Base-by-base conservation (phyloP, 2,113 vertebrate genomes). In the Talpa occidentalis region DNA sequence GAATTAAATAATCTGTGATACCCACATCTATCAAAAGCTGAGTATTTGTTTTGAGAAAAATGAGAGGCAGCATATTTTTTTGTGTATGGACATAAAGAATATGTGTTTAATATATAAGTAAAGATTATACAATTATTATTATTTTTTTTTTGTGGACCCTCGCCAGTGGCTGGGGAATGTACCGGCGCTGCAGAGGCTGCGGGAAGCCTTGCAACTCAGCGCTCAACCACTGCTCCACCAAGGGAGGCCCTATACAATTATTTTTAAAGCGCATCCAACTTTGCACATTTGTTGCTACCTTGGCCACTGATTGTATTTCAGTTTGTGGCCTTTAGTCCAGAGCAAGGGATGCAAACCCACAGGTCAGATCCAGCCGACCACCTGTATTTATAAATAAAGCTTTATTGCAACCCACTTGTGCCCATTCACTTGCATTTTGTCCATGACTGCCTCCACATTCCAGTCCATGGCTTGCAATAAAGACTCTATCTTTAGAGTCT, bases 31-130 rank as follows among this genome's bases (percentile, higher is more conserved):
- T 59, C 8, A 24, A 56, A 69, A 82, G 17, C 35, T 22, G 90
- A 72, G 69, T 89, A 26, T 40, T 54, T 87, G 17, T 70, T 76
- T 81, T 44, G 84, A 24, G 26, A 81, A 47, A 91, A 93, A 64
- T 59, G 22, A 88, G 21, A 84, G 22, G 19, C 3, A 44, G 3
- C 26, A 9, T 73, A 9, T 73, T 17, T 64, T 30, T 62, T 37
- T 67, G 15, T 70, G 8, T 67, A n/a, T 67, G 17, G 9, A n/a
- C 28, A 22, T 88, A 28, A 70, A 42, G 26, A 81, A 30, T 70
- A 21, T 40, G 17, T 77, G 21, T 84, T 93, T 94, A 44, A 40
- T 72, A 49, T 76, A 17, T 17, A 74, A 72, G 1, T 66, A 24
- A 66, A 54, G 2, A n/a, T n/a, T n/a, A n/a, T n/a, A n/a, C n/a